Conservation (phyloP, 2,797 vertebrate species). For the Enteromius radiatus region DNA sequence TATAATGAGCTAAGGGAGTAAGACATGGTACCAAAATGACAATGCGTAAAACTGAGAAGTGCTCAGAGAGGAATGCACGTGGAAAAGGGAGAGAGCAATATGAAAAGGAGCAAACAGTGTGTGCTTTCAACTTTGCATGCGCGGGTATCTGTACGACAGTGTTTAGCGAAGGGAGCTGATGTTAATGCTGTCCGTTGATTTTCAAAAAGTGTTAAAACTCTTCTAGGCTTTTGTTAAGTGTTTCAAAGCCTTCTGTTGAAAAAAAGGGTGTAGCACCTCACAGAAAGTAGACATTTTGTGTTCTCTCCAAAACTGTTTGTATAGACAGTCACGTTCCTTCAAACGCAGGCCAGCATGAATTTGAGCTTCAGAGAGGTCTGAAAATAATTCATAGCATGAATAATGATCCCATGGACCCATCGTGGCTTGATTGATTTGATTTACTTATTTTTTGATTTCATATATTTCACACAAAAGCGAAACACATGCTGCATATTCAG, state of each 20-base stretch:
- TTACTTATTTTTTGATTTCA: slow-evolving; percentile 52
- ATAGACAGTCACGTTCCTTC: slow-evolving; percentile 16
- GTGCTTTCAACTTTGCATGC: slow-evolving; percentile 36
- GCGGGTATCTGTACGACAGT: not conserved
- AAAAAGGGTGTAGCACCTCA: slow-evolving; percentile 13
- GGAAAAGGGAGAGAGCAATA: slow-evolving; percentile 5
- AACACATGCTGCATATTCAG: slow-evolving; percentile 54
- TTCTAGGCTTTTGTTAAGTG: slow-evolving; percentile 2
- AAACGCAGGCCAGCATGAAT: slow-evolving; percentile 14
- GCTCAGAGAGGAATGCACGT: not conserved
- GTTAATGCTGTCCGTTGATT: slow-evolving; percentile 17
- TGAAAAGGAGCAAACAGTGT: slow-evolving; percentile 32
- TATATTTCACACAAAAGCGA: slow-evolving; percentile 51
- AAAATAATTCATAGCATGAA: slow-evolving; percentile 38
- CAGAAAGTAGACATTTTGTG: slow-evolving; percentile 52
- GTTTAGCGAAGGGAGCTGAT: slow-evolving; percentile 28
- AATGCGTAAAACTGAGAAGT: slow-evolving; percentile 12
- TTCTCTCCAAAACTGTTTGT: slow-evolving; percentile 34
- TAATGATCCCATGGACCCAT: slow-evolving; percentile 40
- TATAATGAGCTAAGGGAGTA: slow-evolving; percentile 32
- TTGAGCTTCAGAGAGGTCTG: slow-evolving; percentile 29
- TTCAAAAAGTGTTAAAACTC: slow-evolving; percentile 22
- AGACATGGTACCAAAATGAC: slow-evolving; percentile 5
- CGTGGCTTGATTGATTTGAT: slow-evolving; percentile 43
- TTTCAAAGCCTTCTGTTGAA: slow-evolving; percentile 21